These are phyloP conservation scores for Selenia dentaria DNA, from an alignment of 2,888 invertebrate species.

Conservation along the genomic window DNA sequence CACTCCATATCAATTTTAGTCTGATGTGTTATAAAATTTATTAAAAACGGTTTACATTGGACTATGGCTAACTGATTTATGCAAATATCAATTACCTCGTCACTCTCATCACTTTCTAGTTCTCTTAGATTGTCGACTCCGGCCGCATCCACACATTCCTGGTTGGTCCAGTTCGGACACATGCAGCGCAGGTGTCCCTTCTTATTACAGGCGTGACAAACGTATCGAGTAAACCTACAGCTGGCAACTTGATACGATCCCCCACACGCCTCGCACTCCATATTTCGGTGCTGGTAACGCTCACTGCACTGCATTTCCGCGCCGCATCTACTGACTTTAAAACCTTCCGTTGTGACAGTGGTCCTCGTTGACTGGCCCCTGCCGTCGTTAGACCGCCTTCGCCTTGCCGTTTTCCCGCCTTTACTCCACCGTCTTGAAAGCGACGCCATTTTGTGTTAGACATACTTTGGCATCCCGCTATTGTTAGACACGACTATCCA, in stretches of 20 bases:
- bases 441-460: background rate
- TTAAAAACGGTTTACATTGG: background rate
- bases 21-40: background rate
- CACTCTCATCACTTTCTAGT: slow-evolving; percentile 5
- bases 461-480: background rate
- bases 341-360: background rate
- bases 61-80: background rate
- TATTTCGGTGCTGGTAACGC: background rate
- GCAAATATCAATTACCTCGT: slow-evolving; percentile 8
- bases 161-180: slow-evolving; percentile 12
- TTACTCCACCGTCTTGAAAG: too few relatives aligned
- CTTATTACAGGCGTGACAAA: slow-evolving; percentile 21
- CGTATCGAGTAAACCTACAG: slow-evolving; percentile 20
- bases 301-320: too few relatives aligned
- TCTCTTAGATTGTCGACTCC: background rate
- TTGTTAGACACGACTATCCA: background rate
- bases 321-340: too few relatives aligned
- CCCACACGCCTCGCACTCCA: background rate
- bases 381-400: background rate
- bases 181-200: slow-evolving; percentile 22
- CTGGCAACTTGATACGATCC: background rate
- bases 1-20: background rate
- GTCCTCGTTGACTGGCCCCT: background rate
- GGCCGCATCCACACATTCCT: background rate
- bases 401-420: background rate